Evolutionary conservation across 2,797 vertebrate species (phyloP), one percentile per base, ranked within the genome.

Genomic region (Carapus acus): DNA sequence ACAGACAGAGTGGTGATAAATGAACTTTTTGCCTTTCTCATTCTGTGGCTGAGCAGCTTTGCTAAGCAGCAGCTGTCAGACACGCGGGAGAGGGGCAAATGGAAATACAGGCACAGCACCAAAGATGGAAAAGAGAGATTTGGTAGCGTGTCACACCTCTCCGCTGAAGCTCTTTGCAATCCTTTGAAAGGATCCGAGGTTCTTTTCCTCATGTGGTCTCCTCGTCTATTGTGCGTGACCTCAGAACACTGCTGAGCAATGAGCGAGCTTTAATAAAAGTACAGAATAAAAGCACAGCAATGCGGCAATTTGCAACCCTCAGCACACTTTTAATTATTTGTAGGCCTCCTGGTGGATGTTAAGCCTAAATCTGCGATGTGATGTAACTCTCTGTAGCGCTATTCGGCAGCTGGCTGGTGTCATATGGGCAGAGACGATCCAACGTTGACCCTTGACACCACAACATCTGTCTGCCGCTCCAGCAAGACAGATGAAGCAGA

Each of bases 401-500:
- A 9, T 55, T 47, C 49, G 54, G 55, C 75, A 78, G 63, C 69
- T 76, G 66, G 53, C 46, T 58, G 33, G 18, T 69, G 67, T 76
- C 75, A 70, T 34, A 43, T 34, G 47, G 48, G 62, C 40, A 52
- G 55, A 37, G 40, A 50, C 58, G 61, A 56, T 47, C 52, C 40
- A 41, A 53, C 23, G 23, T 44, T 71, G 72, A 71, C 65, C 58
- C 33, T 24, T 54, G 23, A 55, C 54, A 51, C 54, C 51, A 24
- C 33, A 71, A 70, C 74, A 79, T 55, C 73, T 77, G 77, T 66
- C 42, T 70, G 59, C 46, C 59, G 55, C 67, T 58, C 27, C 45
- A 60, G 56, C 52, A 71, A 68, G 73, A 54, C 48, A 54, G 65
- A 63, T 52, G 62, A 58, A 43, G 45, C 23, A 6, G 65, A 69